Percentiles rank a stretch among this genome's conserved stretches.
Evolutionary conservation across 2,797 vertebrate species (phyloP).

Genomic region (Hydrolagus colliei): DNA sequence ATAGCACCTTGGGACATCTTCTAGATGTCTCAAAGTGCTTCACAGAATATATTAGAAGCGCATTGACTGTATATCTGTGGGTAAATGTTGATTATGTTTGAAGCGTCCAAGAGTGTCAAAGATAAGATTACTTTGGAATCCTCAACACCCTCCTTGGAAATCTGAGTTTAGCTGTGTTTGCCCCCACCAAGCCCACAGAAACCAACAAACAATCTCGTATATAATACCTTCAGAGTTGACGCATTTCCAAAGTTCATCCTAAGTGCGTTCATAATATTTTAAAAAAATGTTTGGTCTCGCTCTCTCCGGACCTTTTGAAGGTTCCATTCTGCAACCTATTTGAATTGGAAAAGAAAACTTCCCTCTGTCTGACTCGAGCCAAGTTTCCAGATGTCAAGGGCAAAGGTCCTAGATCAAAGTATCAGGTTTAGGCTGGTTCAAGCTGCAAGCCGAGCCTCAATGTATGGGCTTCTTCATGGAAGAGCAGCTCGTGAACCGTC

Average conservation of each 20-base stretch:
- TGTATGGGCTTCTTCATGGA: constrained; percentile 72
- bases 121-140: constrained; percentile 48
- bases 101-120: constrained; percentile 68
- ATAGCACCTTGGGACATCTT: no score
- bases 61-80: no score
- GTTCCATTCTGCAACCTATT: constrained; percentile 56
- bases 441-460: constrained; percentile 62
- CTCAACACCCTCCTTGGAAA: constrained; percentile 59
- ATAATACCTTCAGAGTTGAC: constrained; percentile 50
- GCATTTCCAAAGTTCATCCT: constrained; percentile 65
- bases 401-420: constrained; percentile 91
- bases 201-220: constrained; percentile 47
- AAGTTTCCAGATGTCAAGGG: constrained; percentile 94
- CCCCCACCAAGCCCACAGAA: constrained; percentile 60
- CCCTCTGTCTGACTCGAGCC: constrained; percentile 73
- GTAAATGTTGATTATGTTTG: constrained; percentile 55
- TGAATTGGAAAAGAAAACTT: constrained; percentile 80
- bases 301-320: constrained; percentile 46
- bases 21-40: no score
- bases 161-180: constrained; percentile 61
- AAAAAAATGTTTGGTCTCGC: constrained; percentile 46
- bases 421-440: constrained; percentile 75
- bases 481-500: constrained; percentile 62
- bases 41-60: no score
- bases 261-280: constrained; percentile 52